Conservation (phyloP, 2,113 vertebrate species). For the Collichthys lucidus region DNA sequence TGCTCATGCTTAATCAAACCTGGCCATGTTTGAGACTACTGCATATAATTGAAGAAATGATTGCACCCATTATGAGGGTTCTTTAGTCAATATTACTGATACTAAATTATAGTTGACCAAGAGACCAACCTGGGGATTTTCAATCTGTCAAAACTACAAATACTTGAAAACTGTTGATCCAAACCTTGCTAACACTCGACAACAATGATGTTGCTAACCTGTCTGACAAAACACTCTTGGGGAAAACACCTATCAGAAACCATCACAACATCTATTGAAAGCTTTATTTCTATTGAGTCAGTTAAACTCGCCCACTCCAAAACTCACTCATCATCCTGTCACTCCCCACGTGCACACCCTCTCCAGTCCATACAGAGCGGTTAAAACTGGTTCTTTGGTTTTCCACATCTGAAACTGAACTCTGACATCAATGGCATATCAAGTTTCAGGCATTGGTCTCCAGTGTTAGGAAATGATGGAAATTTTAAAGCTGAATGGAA, state of each 20-base stretch:
- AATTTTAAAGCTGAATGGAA: background rate
- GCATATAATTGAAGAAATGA: background rate
- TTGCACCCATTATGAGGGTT: background rate
- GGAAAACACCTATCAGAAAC: slow-evolving; percentile 5
- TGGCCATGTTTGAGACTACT: background rate
- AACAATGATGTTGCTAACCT: background rate
- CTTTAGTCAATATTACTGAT: background rate
- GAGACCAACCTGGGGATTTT: background rate
- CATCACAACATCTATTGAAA: background rate
- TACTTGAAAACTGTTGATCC: background rate
- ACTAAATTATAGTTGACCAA: background rate
- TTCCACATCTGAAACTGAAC: background rate
- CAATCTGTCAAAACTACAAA: slow-evolving; percentile 4
- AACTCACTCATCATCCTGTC: slow-evolving; percentile 1
- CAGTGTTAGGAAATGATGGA: background rate
- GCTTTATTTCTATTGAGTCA: background rate
- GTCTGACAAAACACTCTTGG: background rate
- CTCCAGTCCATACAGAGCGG: background rate
- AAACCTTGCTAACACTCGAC: background rate
- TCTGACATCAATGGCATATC: background rate
- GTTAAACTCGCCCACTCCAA: background rate
- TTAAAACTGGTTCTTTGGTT: background rate
- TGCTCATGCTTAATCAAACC: background rate
- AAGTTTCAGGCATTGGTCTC: background rate
- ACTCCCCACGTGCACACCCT: background rate